Base-by-base conservation (phyloP, 30 jellyfish, hydroid and myxozoan species). In the Haliclystus octoradiatus region DNA sequence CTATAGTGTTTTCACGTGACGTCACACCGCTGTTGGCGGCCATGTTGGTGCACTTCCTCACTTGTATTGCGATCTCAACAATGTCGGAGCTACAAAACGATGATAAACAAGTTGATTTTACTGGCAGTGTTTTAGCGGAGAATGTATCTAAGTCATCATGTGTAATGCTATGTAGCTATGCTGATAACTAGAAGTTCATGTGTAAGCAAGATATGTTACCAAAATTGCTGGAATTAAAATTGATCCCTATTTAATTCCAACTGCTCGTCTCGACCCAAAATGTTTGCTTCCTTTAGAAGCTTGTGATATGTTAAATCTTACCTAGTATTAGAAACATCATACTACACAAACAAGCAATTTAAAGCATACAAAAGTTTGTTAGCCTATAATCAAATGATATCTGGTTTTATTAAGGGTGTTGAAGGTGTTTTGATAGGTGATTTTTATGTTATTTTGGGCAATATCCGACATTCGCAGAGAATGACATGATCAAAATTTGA, bases 401-500 rank as follows among this genome's bases (percentile, higher is more conserved):
- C 64, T 46, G 78, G 78, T 29, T 64, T 71, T 40, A 71, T 71
- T 23, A 14, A 65, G 31, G 60, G 73, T 31, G 67, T 71, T 49
- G 53, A 14, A 28, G 82, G 82, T n/a, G n/a, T n/a, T n/a, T n/a
- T n/a, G n/a, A n/a, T n/a, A n/a, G n/a, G n/a, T n/a, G n/a, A 70
- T 2, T 49, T 49, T 22, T 51, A 49, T 31, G 27, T 52, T 13
- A 52, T 71, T 27, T 33, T 71, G 52, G 81, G 63, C 52, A 62
- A 71, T 24, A 72, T 27, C 29, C 30, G 34, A 31, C 73, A 71
- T 0, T 71, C 73, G 63, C 73, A 71, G 57, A 24, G 81, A 47
- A 71, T 71, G 81, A 71, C n/a, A 71, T 52, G 81, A 26, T 72
- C 81, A 50, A 50, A 69, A 51, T 51, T 63, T 71, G 63, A 26